Evolutionary conservation across 2,113 vertebrate species (phyloP), one percentile per base, ranked within the genome.

Genomic region (Irena cyanogastra): DNA sequence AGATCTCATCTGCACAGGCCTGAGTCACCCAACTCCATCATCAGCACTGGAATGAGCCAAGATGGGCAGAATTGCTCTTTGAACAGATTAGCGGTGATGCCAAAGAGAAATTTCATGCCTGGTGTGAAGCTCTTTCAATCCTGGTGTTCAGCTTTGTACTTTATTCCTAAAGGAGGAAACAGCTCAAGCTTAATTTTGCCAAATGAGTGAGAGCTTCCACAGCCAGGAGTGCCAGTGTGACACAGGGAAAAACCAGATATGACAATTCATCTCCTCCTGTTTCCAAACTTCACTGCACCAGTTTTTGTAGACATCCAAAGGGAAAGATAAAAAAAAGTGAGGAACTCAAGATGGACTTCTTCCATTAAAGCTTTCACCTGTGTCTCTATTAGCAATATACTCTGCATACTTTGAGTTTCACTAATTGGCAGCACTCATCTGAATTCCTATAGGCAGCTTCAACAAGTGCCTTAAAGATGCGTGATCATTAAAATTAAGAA

Each of bases 111-210:
- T 81, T 91, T 92, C 65, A 11, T n/a, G 80, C 52, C 64, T 93
- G 84, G 23, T 39, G 49, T 47, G 69, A 33, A 50, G 60, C 60
- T 87, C 19, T 84, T 91, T 68, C 65, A 54, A 0, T 49, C 11
- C 31, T 81, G 78, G 57, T 92, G 86, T 91, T 94, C 90, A 65
- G n/a, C 85, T 89, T 80, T 89, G 30, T 72, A 28, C 49, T 93
- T 64, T 93, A 77, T 87, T 95, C 85, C n/a, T 70, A 54, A 82
- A 79, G 41, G 65, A 65, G 49, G 64, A 86, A 94, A 61, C 33
- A 47, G 60, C 54, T 89, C 45, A 39, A 77, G 75, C 39, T 89
- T 95, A 90, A n/a, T 92, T 84, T 82, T 82, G 39, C 47, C 64
- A 74, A 79, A 78, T 7, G 7, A 7, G 31, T 35, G 56, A 83